A percentile compares a stretch with the other conserved stretches of the same genome.
Conservation (phyloP, 2,113 vertebrate species). For the Oreotrochilus melanogaster region DNA sequence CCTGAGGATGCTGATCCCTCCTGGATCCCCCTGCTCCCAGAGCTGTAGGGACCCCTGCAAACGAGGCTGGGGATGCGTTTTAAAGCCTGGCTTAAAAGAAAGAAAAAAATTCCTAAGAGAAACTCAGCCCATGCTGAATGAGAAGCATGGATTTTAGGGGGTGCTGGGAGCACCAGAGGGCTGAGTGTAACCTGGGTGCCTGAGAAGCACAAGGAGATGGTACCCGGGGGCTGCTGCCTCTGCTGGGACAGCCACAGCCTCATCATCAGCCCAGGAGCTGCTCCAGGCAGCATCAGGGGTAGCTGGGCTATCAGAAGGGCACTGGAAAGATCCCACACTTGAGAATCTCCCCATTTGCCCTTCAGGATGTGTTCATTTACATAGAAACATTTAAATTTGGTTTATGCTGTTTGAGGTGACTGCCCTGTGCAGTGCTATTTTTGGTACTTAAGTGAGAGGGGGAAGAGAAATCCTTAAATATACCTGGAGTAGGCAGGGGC, state of each 20-base stretch:
- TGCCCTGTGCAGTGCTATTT: too few species aligned
- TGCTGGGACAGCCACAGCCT: not conserved
- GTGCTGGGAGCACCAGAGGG: not conserved
- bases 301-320: not conserved
- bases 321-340: not conserved
- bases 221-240: not conserved
- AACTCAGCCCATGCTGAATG: too few species aligned
- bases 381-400: rapidly evolving
- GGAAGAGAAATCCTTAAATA: not conserved
- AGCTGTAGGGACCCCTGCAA: too few species aligned
- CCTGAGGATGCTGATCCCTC: not conserved
- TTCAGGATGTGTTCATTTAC: not conserved
- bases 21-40: not conserved
- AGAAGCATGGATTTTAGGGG: not conserved
- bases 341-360: rapidly evolving
- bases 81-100: too few species aligned
- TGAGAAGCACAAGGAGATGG: too few species aligned
- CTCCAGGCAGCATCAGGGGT: rapidly evolving
- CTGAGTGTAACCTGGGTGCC: not conserved
- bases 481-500: not conserved
- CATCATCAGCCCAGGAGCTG: rapidly evolving
- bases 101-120: not conserved
- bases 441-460: not conserved
- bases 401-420: not conserved
- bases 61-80: too few species aligned